Evolutionary conservation across 1,140 invertebrate species (phyloP), one percentile per base, ranked within the genome.

Genomic region (Microplitis mediator): DNA sequence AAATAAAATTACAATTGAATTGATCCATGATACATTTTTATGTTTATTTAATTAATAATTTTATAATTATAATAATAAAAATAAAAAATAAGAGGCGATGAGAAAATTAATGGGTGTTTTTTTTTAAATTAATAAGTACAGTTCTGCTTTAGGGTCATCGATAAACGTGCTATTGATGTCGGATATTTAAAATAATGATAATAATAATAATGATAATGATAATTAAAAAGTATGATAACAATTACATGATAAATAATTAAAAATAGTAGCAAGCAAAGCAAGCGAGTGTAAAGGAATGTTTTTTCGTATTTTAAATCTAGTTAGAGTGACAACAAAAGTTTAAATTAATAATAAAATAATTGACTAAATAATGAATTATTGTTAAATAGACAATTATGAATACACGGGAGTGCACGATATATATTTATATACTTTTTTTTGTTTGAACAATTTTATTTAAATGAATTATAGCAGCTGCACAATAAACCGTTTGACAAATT

Each of bases 241-340:
- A 61, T 70, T 62, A 32, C 45, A 32, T 32, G 56, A 63, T 35
- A 50, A 45, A 51, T 31, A 68, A 54, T 39, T 39, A 39, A 39
- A 45, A 45, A 6, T 45, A 45, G 39, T 45, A 45, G 39, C 39
- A 45, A 45, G 39, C 39, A 45, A 45, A 45, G 39, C 39, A 45
- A 74, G 73, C 73, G 73, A 74, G 68, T 62, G 72, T 71, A 71
- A 74, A 71, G 63, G 69, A 52, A 66, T 32, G 54, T 56, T 70
- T 71, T 66, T 56, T 45, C 39, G 39, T 45, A 45, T 45, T 45
- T 45, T 45, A 9, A 45, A 45, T 9, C 6, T 45, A 45, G 39
- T 45, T 45, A 45, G 36, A 39, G 39, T 45, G 39, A 45, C 39
- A 45, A 45, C 6, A 45, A 45, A 39, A n/a, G 45, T 3, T 51